Conservation (phyloP, 1,140 invertebrate genomes). For the Tribolium castaneum region DNA sequence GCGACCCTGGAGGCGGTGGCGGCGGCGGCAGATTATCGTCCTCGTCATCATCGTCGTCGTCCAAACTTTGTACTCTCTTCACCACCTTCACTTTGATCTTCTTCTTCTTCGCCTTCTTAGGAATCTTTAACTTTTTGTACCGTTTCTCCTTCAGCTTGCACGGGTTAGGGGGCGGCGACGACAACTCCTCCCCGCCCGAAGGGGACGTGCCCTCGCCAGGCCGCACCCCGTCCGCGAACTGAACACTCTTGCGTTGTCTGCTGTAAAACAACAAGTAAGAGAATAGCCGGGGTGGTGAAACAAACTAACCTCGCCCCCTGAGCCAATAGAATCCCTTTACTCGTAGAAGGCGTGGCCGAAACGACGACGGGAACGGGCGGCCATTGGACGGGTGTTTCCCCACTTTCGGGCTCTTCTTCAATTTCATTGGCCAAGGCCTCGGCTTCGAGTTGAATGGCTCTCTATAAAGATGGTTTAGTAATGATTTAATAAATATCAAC, state of each 20-base stretch:
- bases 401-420: constrained; percentile 24
- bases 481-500: too few relatives aligned
- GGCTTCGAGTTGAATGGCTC: constrained; percentile 58
- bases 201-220: constrained; percentile 76
- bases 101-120: constrained; percentile 68
- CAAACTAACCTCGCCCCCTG: constrained; percentile 1
- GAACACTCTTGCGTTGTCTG: constrained; percentile 65
- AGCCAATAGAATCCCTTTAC: constrained; percentile 56
- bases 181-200: constrained; percentile 73
- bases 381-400: constrained; percentile 52
- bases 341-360: constrained; percentile 28
- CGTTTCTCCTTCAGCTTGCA: constrained; percentile 65
- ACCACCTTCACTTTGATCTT: constrained; percentile 65
- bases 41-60: constrained; percentile 61
- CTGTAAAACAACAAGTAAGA: too few relatives aligned
- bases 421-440: constrained; percentile 64
- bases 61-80: constrained; percentile 44
- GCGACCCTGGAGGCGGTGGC: constrained; percentile 69
- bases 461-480: too few relatives aligned
- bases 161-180: constrained; percentile 71
- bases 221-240: constrained; percentile 73
- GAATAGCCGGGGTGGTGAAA: too few relatives aligned
- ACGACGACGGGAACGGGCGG: constrained; percentile 50
- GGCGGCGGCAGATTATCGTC: constrained; percentile 69
- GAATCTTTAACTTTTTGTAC: constrained; percentile 65